A percentile compares a stretch with the other conserved stretches of the same genome.
These are phyloP conservation scores for Glomeris maerens DNA, from an alignment of 1,140 invertebrate genomes.

Conservation along the genomic window DNA sequence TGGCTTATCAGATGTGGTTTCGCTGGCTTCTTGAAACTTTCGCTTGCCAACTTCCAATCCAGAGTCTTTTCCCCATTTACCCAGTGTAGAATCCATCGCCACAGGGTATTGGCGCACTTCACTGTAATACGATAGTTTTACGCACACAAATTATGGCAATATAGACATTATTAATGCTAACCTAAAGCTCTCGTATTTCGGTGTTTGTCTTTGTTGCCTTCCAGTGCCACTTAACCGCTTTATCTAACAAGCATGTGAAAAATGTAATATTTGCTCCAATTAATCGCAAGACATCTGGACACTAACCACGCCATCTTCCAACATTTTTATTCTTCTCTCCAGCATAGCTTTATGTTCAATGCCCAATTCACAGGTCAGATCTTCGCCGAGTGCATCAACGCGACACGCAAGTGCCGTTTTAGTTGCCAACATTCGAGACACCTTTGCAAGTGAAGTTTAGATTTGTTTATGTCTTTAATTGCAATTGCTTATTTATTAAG, in stretches of 20 bases:
- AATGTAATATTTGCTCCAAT: slow-evolving; percentile 1
- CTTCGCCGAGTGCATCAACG: slow-evolving; percentile 91
- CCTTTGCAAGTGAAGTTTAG: slow-evolving; percentile 39
- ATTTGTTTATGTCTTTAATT: slow-evolving; percentile 4
- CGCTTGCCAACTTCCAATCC: slow-evolving; percentile 10
- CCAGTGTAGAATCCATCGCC: slow-evolving; percentile 35
- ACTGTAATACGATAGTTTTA: slow-evolving; percentile 21
- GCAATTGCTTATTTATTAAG: slow-evolving; percentile 2
- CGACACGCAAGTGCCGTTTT: slow-evolving; percentile 85
- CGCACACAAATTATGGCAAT: slow-evolving; percentile 3
- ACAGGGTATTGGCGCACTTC: slow-evolving; percentile 34
- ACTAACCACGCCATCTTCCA: slow-evolving; percentile 72
- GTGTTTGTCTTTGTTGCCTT: slow-evolving; percentile 5
- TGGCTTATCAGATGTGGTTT: slow-evolving; percentile 1
- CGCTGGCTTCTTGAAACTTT: slow-evolving; percentile 7
- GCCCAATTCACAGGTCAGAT: slow-evolving; percentile 59
- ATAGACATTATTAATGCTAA: slow-evolving; percentile 3
- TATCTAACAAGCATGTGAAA: slow-evolving; percentile 1
- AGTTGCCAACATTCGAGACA: slow-evolving; percentile 91
- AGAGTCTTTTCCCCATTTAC: slow-evolving; percentile 19
- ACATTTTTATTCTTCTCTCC: slow-evolving; percentile 52
- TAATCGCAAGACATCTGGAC: background rate
- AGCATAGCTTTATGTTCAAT: slow-evolving; percentile 74
- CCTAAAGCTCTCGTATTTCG: slow-evolving; percentile 9
- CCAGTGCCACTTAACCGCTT: slow-evolving; percentile 1